phyloP scores from a whole-genome alignment of 1,140 invertebrate species.

The Monochamus saltuarius region DNA sequence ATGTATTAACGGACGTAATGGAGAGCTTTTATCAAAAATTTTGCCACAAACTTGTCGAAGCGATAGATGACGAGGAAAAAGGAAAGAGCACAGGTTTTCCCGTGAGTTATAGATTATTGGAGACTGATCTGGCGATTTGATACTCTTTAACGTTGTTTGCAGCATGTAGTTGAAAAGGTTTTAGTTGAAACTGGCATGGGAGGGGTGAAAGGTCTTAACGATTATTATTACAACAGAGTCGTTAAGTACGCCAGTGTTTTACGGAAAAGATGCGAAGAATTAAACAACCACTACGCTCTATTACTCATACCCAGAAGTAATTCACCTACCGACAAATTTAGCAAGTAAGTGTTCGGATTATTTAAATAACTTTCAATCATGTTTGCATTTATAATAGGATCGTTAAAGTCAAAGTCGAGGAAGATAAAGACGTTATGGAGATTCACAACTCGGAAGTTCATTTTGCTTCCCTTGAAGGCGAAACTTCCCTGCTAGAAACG shows the following conservation, averaged over 20 bases:
- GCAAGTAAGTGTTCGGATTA: constrained; percentile 28
- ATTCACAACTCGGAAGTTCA: constrained; percentile 40
- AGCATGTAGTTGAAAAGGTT: constrained; percentile 44
- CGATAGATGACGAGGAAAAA: constrained; percentile 37
- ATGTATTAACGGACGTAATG: constrained; percentile 44
- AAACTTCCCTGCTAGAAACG: constrained; percentile 34
- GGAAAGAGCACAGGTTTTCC: constrained; percentile 35
- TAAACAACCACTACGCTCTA: constrained; percentile 39
- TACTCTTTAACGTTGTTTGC: background rate
- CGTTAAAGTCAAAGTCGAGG: constrained; percentile 37
- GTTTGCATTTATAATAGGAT: constrained; percentile 23
- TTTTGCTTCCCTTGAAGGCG: constrained; percentile 35
- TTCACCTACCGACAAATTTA: constrained; percentile 31
- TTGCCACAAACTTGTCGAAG: constrained; percentile 33
- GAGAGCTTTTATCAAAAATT: constrained; percentile 44
- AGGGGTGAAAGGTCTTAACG: constrained; percentile 43
- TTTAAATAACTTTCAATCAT: constrained; percentile 4
- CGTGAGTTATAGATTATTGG: constrained; percentile 24
- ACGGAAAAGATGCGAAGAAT: constrained; percentile 38
- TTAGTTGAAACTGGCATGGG: constrained; percentile 45
- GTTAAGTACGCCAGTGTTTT: constrained; percentile 44
- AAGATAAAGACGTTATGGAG: constrained; percentile 37
- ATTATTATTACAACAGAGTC: constrained; percentile 47
- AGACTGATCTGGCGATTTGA: no score
- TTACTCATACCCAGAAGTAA: constrained; percentile 32